These are phyloP conservation scores for Xyrauchen texanus DNA, from an alignment of 2,113 vertebrate species.

Conservation along the genomic window DNA sequence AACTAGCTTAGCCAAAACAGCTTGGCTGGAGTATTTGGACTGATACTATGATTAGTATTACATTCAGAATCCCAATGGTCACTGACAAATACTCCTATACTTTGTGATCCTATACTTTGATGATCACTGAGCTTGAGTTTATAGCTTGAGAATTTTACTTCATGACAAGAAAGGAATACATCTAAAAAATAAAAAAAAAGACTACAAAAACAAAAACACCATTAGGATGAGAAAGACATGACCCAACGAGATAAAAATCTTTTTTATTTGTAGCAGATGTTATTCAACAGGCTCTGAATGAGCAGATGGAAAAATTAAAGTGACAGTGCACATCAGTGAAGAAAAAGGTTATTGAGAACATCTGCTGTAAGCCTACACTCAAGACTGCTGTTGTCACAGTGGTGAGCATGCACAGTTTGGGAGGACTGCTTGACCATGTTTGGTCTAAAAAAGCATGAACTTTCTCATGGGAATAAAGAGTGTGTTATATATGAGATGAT, in stretches of 20 bases:
- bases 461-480: slow-evolving; percentile 20
- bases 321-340: slow-evolving; percentile 40
- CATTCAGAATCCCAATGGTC: slow-evolving; percentile 28
- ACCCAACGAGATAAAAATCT: slow-evolving; percentile 19
- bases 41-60: slow-evolving; percentile 37
- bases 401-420: slow-evolving; percentile 25
- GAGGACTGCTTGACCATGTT: slow-evolving; percentile 50
- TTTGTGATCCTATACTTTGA: neutral
- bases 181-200: slow-evolving; percentile 15
- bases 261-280: slow-evolving; percentile 37
- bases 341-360: slow-evolving; percentile 49
- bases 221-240: neutral
- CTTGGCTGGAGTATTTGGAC: slow-evolving; percentile 5
- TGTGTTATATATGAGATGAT: slow-evolving; percentile 4
- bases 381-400: slow-evolving; percentile 29
- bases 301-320: slow-evolving; percentile 43
- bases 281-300: slow-evolving; percentile 37
- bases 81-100: neutral
- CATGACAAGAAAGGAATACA: neutral
- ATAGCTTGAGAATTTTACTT: neutral
- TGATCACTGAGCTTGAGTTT: neutral
- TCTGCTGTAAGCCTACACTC: slow-evolving; percentile 41
- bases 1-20: neutral
- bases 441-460: slow-evolving; percentile 36
- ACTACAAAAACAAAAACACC: slow-evolving; percentile 1